Conservation (phyloP, 2,888 invertebrate species). For the Phyllotreta striolata region DNA sequence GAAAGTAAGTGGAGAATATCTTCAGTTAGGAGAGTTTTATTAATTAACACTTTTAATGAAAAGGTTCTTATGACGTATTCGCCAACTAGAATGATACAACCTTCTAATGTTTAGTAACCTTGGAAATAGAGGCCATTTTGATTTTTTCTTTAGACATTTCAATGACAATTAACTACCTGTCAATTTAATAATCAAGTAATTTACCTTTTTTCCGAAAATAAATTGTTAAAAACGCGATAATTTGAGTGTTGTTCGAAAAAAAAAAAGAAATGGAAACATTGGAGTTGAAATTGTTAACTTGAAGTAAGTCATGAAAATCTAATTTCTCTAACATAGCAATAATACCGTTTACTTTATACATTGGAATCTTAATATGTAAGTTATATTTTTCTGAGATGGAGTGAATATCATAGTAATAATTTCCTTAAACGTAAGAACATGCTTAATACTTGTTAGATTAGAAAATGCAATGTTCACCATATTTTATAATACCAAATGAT, state of each 20-base stretch:
- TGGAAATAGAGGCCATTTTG: too few relatives aligned
- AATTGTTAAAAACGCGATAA: too few relatives aligned
- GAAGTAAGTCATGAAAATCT: slow-evolving; percentile 1
- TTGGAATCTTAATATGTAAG: slow-evolving; percentile 23
- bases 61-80: too few relatives aligned
- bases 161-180: too few relatives aligned
- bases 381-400: slow-evolving; percentile 28
- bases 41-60: too few relatives aligned
- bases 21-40: too few relatives aligned
- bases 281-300: slow-evolving; percentile 12
- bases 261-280: slow-evolving; percentile 21
- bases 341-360: slow-evolving; percentile 20
- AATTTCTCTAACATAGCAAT: slow-evolving; percentile 28
- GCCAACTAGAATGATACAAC: too few relatives aligned
- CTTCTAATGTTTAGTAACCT: too few relatives aligned
- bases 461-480: slow-evolving; percentile 49
- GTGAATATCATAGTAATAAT: slow-evolving; percentile 40
- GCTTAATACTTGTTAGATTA: slow-evolving; percentile 46
- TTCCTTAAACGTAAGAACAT: slow-evolving; percentile 38
- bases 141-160: too few relatives aligned
- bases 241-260: background rate
- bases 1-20: too few relatives aligned
- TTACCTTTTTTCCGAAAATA: too few relatives aligned
- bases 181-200: too few relatives aligned
- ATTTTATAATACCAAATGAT: slow-evolving; percentile 58